A percentile compares a stretch with the other conserved stretches of the same genome.
Conservation (phyloP, 1,140 invertebrate species). For the Thalassaphorura encarpata region DNA sequence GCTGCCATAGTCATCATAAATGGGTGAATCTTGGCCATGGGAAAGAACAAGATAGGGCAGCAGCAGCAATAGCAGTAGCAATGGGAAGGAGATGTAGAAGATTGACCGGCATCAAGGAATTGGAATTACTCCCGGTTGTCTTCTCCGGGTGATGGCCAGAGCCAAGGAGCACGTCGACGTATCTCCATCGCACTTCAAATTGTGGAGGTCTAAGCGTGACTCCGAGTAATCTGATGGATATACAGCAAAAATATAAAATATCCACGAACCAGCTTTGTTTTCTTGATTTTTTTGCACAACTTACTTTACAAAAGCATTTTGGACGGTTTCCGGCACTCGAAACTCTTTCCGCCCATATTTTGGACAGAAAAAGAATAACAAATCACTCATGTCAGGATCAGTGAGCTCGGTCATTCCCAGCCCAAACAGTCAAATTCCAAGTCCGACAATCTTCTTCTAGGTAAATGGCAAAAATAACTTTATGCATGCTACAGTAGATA, state of each 20-base stretch:
- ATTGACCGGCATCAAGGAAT: too few relatives aligned
- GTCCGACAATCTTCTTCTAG: slow-evolving; percentile 30
- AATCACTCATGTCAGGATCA: slow-evolving; percentile 3
- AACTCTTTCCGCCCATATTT: slow-evolving; percentile 21
- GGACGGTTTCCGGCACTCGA: slow-evolving; percentile 27
- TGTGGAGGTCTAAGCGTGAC: slow-evolving; percentile 27
- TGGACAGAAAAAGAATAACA: slow-evolving; percentile 24
- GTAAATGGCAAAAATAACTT: background rate
- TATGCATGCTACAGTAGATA: background rate
- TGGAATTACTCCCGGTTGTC: background rate
- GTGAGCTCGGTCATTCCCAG: background rate
- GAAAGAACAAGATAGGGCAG: too few relatives aligned
- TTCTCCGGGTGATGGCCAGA: slow-evolving; percentile 6
- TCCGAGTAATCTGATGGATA: slow-evolving; percentile 25
- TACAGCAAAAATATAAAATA: too few relatives aligned
- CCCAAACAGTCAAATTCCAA: slow-evolving; percentile 31
- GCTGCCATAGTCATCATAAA: too few relatives aligned
- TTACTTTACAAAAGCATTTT: slow-evolving; percentile 27
- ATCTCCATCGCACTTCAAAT: slow-evolving; percentile 28
- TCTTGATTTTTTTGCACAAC: too few relatives aligned
- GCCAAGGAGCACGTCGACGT: slow-evolving; percentile 21
- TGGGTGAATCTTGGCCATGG: too few relatives aligned
- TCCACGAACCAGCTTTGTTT: too few relatives aligned
- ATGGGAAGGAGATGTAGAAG: too few relatives aligned
- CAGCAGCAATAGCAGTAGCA: too few relatives aligned